Percentiles rank a stretch among this genome's conserved stretches.
These are phyloP conservation scores for Ptiloglossa arizonensis DNA, from an alignment of 1,140 invertebrate species.

Conservation along the genomic window DNA sequence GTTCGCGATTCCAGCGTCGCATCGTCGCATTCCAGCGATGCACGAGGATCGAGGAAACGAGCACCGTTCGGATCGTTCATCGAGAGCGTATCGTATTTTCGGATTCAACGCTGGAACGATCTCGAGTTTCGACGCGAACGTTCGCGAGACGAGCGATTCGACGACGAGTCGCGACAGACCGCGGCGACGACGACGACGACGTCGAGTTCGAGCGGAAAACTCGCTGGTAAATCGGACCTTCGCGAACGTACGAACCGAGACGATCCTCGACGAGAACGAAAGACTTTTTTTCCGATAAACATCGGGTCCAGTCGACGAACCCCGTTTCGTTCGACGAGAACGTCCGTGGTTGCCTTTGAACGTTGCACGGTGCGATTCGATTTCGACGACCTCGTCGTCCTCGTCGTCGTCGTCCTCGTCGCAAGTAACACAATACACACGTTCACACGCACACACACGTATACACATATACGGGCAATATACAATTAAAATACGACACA, in stretches of 20 bases:
- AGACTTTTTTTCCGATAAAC: background rate
- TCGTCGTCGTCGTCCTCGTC: constrained; percentile 34
- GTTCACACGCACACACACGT: background rate
- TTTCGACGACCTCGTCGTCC: constrained; percentile 32
- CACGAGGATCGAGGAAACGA: too few relatives aligned
- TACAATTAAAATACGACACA: background rate
- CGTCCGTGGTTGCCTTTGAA: background rate
- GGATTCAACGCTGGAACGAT: background rate
- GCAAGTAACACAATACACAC: constrained; percentile 20
- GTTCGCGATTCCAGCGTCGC: background rate
- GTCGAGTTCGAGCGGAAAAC: background rate
- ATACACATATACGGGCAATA: background rate
- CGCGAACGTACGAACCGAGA: background rate
- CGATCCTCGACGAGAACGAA: background rate
- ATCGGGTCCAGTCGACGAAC: background rate
- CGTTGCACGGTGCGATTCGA: background rate
- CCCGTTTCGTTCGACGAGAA: background rate
- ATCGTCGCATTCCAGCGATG: too few relatives aligned
- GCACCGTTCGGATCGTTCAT: too few relatives aligned
- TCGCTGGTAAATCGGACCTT: background rate
- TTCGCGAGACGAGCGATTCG: constrained; percentile 4
- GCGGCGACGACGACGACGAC: background rate
- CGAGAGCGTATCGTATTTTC: background rate
- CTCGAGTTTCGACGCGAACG: background rate
- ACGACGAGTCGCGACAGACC: constrained; percentile 10